Evolutionary conservation across 2,888 invertebrate genomes (phyloP).

Genomic region (Pammene aurita): DNA sequence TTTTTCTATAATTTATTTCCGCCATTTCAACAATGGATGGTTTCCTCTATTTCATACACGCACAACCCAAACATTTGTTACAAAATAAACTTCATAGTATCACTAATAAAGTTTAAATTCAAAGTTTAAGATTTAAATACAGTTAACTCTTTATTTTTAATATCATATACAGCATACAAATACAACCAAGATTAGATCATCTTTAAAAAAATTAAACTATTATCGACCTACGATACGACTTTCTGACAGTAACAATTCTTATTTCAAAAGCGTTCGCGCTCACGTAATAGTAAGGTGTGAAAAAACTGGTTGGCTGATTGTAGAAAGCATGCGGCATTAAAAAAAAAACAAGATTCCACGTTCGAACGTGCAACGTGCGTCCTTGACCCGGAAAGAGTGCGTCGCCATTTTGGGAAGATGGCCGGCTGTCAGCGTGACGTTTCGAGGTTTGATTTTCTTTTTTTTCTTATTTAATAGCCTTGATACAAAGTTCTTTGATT

Average conservation of each 20-base stretch:
- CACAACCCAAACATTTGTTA: slow-evolving; percentile 18
- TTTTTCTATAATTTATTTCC: slow-evolving; percentile 42
- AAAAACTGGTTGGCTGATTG: slow-evolving; percentile 42
- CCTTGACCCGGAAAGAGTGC: slow-evolving; percentile 67
- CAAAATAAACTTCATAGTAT: background rate
- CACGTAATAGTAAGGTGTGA: slow-evolving; percentile 43
- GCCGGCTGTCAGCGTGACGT: slow-evolving; percentile 64
- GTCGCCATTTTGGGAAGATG: slow-evolving; percentile 66
- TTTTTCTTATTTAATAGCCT: slow-evolving; percentile 34
- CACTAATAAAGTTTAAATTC: background rate
- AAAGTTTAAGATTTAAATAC: background rate
- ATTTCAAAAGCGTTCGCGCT: slow-evolving; percentile 43
- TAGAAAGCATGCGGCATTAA: slow-evolving; percentile 54
- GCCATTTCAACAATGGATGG: slow-evolving; percentile 43
- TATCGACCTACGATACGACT: no score
- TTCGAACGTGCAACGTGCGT: slow-evolving; percentile 48
- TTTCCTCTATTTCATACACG: slow-evolving; percentile 46
- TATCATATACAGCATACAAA: background rate
- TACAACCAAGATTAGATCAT: background rate
- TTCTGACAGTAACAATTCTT: slow-evolving; percentile 15
- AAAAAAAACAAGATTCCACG: slow-evolving; percentile 49
- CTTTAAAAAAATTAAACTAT: background rate
- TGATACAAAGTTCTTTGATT: no score
- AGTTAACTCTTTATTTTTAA: background rate
- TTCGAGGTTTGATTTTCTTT: slow-evolving; percentile 60